Base-by-base conservation (phyloP, 2,888 invertebrate species). In the Cylindroiulus punctatus region DNA sequence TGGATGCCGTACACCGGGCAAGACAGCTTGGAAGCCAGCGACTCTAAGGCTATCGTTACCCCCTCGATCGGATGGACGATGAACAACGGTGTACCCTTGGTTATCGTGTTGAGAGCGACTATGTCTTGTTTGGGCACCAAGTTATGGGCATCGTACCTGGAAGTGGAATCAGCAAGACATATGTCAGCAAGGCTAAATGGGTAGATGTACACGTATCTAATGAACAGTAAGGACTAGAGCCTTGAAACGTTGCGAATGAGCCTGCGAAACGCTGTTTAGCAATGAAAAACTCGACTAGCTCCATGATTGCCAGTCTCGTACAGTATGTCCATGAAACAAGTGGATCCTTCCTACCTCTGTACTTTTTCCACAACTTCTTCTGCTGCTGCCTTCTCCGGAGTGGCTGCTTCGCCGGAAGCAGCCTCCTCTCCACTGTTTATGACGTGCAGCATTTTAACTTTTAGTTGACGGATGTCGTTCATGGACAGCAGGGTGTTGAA, bases 401-500 rank as follows among this genome's bases (percentile, higher is more conserved):
- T 89, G 89, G 88, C 84, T 10, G 32, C 40, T 1, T 36, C 30
- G n/a, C 22, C 26, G 17, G 81, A 65, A 42, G 76, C 12, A 8
- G 22, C 30, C 32, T 47, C 85, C 52, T 87, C 87, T 4, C 83
- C 87, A 84, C 90, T 90, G 81, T 90, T 90, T 57, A 91, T 88
- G 81, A 94, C 93, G 81, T 93, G 92, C 85, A 98, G 92, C 89
- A 94, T 93, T 36, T 93, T 94, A 90, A 98, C 95, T 0, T 96
- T 97, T 82, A 98, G 92, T 86, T 92, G 93, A 88, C 98, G 94
- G 89, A 98, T 97, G 91, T 98, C 98, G 91, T 96, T 96, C 89
- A 97, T 96, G 88, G 96, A 95, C 88, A 99, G 92, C 32, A 96
- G 94, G 87, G 98, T 92, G 91, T 99, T 98, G 92, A 95, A 98